These are phyloP conservation scores for Drosophila miranda DNA, from an alignment of 1,140 invertebrate species.

Conservation along the genomic window DNA sequence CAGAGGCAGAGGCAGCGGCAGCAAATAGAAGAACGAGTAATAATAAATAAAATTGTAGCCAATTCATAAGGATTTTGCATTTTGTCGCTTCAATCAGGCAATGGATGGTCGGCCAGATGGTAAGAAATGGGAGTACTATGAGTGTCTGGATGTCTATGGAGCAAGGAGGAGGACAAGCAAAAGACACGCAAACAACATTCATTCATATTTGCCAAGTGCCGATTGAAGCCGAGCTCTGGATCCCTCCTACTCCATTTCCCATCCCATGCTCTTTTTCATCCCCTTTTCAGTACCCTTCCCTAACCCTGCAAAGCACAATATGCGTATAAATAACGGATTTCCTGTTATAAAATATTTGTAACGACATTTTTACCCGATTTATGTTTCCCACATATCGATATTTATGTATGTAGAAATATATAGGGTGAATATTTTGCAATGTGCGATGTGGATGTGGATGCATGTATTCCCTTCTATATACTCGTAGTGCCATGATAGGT, in stretches of 20 bases:
- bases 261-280: not conserved
- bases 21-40: constrained; percentile 71
- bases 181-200: constrained; percentile 70
- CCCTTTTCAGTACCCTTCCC: not conserved
- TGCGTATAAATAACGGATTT: constrained; percentile 80
- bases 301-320: constrained; percentile 50
- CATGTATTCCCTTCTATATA: constrained; percentile 16
- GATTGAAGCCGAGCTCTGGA: constrained; percentile 50
- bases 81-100: constrained; percentile 63
- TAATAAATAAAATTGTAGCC: constrained; percentile 80
- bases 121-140: not conserved
- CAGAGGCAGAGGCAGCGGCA: constrained; percentile 11
- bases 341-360: constrained; percentile 79
- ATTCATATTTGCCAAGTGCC: constrained; percentile 77
- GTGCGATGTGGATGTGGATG: constrained; percentile 3
- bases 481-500: not conserved
- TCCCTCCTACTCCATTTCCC: constrained; percentile 6
- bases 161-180: constrained; percentile 9
- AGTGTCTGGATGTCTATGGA: not conserved
- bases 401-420: constrained; percentile 1
- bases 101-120: constrained; percentile 14
- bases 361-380: constrained; percentile 73
- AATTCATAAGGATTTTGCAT: constrained; percentile 79
- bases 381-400: constrained; percentile 34
- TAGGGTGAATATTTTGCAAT: constrained; percentile 27